A percentile compares a stretch with the other conserved stretches of the same genome.
Evolutionary conservation across 2,888 invertebrate genomes (phyloP).

Genomic region (Dryomyza anilis): DNA sequence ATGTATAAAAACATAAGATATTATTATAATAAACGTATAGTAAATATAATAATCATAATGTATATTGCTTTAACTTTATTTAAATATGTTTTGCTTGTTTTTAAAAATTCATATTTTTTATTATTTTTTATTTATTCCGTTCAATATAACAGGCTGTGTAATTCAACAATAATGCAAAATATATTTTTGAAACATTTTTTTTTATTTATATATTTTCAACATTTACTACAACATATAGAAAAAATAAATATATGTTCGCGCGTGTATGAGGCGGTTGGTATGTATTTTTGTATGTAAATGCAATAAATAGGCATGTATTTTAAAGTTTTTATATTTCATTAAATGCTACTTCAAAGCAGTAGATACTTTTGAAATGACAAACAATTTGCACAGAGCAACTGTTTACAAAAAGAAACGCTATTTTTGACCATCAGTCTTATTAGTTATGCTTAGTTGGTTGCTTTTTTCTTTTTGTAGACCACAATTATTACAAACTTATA

Average conservation of each 20-base stretch:
- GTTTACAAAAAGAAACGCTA: background rate
- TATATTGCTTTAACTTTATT: too few relatives aligned
- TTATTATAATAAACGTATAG: too few relatives aligned
- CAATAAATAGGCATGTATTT: slow-evolving; percentile 9
- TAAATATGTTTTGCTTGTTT: too few relatives aligned
- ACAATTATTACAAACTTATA: too few relatives aligned
- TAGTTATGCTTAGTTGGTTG: slow-evolving; percentile 1
- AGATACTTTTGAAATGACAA: too few relatives aligned
- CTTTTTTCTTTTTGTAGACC: background rate
- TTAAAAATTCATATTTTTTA: too few relatives aligned
- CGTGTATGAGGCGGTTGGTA: background rate
- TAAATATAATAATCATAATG: too few relatives aligned
- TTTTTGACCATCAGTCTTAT: slow-evolving; percentile 19
- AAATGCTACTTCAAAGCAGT: background rate
- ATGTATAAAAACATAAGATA: too few relatives aligned
- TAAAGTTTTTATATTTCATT: background rate
- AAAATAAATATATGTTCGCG: background rate
- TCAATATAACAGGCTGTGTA: too few relatives aligned
- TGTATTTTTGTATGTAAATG: slow-evolving; percentile 6
- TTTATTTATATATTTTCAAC: background rate
- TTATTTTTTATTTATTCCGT: too few relatives aligned
- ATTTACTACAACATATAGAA: background rate
- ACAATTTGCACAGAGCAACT: too few relatives aligned
- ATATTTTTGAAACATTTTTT: background rate
- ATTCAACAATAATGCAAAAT: background rate